phyloP scores from a whole-genome alignment of 2,113 vertebrate genomes.

The Cromileptes altivelis region DNA sequence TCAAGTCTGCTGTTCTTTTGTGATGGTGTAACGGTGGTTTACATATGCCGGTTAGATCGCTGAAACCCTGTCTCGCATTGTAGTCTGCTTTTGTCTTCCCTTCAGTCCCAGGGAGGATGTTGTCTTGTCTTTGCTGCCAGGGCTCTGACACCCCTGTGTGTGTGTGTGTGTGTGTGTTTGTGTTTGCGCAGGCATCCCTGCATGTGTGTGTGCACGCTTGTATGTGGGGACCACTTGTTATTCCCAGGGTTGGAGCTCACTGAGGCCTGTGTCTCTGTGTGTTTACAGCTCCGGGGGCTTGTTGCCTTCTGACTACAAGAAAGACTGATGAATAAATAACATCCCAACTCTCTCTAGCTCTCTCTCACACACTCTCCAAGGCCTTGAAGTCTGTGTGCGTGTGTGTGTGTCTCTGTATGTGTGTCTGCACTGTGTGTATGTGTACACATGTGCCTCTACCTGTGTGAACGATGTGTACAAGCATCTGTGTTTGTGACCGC shows the following conservation, averaged over 20 bases:
- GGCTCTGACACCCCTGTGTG: slow-evolving; percentile 50
- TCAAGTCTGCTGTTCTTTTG: slow-evolving; percentile 72
- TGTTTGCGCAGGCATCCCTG: slow-evolving; percentile 61
- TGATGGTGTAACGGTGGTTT: slow-evolving; percentile 63
- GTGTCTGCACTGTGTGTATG: slow-evolving; percentile 18
- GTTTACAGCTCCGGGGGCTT: slow-evolving; percentile 87
- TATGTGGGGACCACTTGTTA: slow-evolving; percentile 83
- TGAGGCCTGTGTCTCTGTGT: slow-evolving; percentile 77
- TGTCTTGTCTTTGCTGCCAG: slow-evolving; percentile 70
- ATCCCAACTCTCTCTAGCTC: slow-evolving; percentile 78
- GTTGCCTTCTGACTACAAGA: slow-evolving; percentile 84
- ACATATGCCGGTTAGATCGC: slow-evolving; percentile 37
- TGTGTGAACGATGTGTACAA: slow-evolving; percentile 21
- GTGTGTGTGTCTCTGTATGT: slow-evolving; percentile 25
- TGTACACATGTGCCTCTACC: slow-evolving; percentile 5
- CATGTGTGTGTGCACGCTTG: slow-evolving; percentile 52
- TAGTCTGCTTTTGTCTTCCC: slow-evolving; percentile 60
- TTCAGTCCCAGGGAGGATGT: slow-evolving; percentile 65
- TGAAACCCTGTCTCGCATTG: slow-evolving; percentile 48
- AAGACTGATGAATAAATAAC: slow-evolving; percentile 88
- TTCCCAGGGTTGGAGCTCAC: slow-evolving; percentile 83
- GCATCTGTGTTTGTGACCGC: slow-evolving; percentile 65
- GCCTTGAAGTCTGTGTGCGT: slow-evolving; percentile 72
- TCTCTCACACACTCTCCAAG: slow-evolving; percentile 58
- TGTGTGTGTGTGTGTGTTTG: slow-evolving; percentile 14